These are phyloP conservation scores for Tachycineta bicolor DNA, from an alignment of 2,113 vertebrate species.

Conservation along the genomic window DNA sequence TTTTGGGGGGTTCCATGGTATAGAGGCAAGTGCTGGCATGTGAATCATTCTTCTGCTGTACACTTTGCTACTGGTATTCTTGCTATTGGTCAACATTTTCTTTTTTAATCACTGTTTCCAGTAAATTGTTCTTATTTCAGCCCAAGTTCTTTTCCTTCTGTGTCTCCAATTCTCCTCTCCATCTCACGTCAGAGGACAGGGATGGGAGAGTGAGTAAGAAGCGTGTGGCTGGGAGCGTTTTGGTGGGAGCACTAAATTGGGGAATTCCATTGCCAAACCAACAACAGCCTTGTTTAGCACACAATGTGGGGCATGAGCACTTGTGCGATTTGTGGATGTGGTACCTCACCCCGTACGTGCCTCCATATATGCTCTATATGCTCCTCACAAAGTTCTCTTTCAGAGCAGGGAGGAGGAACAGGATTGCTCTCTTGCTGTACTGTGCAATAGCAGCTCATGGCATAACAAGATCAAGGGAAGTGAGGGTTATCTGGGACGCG, in stretches of 20 bases:
- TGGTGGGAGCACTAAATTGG: background rate
- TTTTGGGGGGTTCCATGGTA: accelerated
- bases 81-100: too few relatives aligned
- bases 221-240: background rate
- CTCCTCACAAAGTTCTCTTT: background rate
- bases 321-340: too few relatives aligned
- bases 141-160: too few relatives aligned
- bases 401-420: background rate
- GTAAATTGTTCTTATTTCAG: background rate
- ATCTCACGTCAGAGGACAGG: accelerated
- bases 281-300: background rate
- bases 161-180: background rate
- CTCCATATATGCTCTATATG: too few relatives aligned
- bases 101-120: background rate
- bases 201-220: background rate
- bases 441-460: background rate
- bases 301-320: background rate
- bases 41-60: too few relatives aligned
- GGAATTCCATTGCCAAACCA: background rate
- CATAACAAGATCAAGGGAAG: background rate
- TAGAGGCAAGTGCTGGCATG: accelerated
- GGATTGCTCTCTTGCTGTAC: background rate
- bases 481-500: background rate
- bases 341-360: background rate
- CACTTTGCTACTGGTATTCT: too few relatives aligned